phyloP scores from a whole-genome alignment of 2,888 invertebrate species.

The Petrolisthes cinctipes region DNA sequence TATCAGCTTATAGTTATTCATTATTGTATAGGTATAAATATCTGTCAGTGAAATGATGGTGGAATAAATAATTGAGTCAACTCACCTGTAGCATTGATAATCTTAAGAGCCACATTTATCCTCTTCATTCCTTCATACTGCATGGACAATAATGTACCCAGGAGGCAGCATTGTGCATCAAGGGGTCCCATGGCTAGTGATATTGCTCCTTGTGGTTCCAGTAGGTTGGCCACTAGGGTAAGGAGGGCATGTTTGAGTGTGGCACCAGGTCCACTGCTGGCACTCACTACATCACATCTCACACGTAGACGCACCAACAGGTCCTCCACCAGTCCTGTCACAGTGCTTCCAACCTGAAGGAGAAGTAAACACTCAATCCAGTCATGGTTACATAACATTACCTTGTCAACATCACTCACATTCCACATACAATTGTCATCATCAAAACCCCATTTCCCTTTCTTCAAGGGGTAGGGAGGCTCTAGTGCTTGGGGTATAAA shows the following conservation, averaged over 20 bases:
- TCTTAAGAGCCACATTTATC: constrained; percentile 54
- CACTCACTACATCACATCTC: constrained; percentile 75
- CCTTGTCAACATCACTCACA: neutral
- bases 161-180: constrained; percentile 81
- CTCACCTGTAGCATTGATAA: constrained; percentile 59
- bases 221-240: constrained; percentile 79
- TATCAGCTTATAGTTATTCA: neutral
- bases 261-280: constrained; percentile 72
- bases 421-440: neutral
- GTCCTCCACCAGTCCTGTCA: constrained; percentile 80
- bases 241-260: constrained; percentile 78
- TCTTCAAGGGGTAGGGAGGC: too few species aligned
- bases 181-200: constrained; percentile 75
- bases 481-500: too few species aligned
- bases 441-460: neutral
- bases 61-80: neutral
- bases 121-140: constrained; percentile 78
- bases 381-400: neutral
- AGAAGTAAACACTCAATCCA: neutral
- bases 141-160: constrained; percentile 77
- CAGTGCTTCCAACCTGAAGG: constrained; percentile 80
- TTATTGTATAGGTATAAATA: neutral
- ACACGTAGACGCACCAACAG: constrained; percentile 79
- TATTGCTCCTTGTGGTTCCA: constrained; percentile 78
- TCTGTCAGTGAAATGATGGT: neutral